These are phyloP conservation scores for Macrocentrus cingulum DNA, from an alignment of 1,140 invertebrate genomes.

Conservation along the genomic window DNA sequence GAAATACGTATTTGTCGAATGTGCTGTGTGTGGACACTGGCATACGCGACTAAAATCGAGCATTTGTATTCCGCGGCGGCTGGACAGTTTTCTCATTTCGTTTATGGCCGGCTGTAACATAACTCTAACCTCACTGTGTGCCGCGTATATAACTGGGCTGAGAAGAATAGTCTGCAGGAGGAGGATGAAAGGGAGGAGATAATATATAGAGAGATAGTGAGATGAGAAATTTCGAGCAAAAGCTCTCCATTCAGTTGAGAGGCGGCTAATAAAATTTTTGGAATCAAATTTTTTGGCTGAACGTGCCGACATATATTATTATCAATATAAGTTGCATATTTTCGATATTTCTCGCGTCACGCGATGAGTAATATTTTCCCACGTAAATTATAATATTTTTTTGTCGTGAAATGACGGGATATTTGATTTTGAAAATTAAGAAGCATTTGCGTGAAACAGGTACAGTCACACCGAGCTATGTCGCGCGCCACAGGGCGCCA, in stretches of 20 bases:
- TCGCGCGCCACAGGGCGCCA: constrained; percentile 47
- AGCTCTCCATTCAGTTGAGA: not conserved
- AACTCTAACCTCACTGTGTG: constrained; percentile 37
- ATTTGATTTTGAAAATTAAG: constrained; percentile 25
- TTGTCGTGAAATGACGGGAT: not conserved
- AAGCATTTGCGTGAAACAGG: constrained; percentile 36
- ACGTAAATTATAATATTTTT: constrained; percentile 18
- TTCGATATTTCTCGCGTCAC: no score
- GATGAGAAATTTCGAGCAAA: not conserved
- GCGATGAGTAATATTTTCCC: no score
- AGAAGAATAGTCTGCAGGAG: not conserved
- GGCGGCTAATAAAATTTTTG: not conserved
- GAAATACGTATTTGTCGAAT: no score
- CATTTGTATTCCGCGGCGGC: constrained; percentile 55
- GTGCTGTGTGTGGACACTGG: constrained; percentile 6
- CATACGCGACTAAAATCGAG: constrained; percentile 45
- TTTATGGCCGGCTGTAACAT: constrained; percentile 53
- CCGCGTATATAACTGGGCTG: not conserved
- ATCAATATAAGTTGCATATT: no score
- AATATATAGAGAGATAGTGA: no score
- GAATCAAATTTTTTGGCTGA: no score
- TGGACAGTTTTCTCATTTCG: constrained; percentile 55
- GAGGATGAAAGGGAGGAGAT: not conserved
- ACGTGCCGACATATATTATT: no score
- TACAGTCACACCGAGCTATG: constrained; percentile 47